These are phyloP conservation scores for Oxygymnocypris stewartii DNA, from an alignment of 2,113 vertebrate species.

Conservation along the genomic window DNA sequence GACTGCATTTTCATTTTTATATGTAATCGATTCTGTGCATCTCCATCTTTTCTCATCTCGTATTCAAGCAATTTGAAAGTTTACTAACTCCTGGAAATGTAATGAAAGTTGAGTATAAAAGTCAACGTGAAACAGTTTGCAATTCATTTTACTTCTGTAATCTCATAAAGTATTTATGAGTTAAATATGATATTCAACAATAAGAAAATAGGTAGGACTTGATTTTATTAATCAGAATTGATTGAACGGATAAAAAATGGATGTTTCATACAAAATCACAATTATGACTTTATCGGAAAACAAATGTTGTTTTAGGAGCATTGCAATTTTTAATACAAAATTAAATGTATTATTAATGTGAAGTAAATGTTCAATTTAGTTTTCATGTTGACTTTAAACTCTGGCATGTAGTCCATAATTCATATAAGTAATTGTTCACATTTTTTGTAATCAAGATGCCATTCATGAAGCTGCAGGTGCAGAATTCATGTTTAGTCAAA, in stretches of 20 bases:
- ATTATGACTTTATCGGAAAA: neutral
- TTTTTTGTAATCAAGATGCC: neutral
- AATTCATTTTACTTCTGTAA: neutral
- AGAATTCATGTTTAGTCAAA: neutral
- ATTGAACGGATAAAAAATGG: neutral
- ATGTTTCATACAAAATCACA: neutral
- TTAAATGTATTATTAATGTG: neutral
- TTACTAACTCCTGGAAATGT: neutral
- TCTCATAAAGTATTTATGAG: neutral
- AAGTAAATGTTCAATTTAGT: neutral
- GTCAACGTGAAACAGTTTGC: constrained; percentile 3
- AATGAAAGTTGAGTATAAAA: neutral
- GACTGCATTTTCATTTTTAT: constrained; percentile 14
- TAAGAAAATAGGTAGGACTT: neutral
- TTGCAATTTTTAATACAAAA: neutral
- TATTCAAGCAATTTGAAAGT: neutral
- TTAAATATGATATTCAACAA: neutral
- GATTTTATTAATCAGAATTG: neutral
- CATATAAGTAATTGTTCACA: neutral
- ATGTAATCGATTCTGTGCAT: constrained; percentile 25
- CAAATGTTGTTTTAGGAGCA: neutral
- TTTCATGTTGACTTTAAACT: constrained; percentile 4
- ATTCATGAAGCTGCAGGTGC: neutral
- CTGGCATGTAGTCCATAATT: neutral
- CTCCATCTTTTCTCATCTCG: neutral